phyloP scores from a whole-genome alignment of 2,888 invertebrate species.

The Tetrapedia diversipes region DNA sequence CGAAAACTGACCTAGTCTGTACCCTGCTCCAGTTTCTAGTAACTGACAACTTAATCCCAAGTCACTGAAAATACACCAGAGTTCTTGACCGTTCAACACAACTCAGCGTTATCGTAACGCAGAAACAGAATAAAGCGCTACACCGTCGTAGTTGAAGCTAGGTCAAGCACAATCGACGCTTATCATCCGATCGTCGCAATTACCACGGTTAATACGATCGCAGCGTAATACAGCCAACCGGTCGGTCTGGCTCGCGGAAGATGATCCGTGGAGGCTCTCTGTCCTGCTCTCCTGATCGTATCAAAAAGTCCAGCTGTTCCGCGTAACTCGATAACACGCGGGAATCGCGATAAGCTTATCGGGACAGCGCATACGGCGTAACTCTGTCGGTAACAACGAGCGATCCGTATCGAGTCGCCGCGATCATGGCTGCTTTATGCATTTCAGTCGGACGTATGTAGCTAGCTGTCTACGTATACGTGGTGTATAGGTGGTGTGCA shows the following conservation, averaged over 20 bases:
- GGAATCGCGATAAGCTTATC: conserved; percentile 33
- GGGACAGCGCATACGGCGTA: not conserved
- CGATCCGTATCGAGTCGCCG: conserved; percentile 36
- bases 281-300: not conserved
- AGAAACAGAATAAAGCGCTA: not conserved
- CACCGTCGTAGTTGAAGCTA: not conserved
- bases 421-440: conserved; percentile 13
- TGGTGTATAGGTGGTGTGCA: no score
- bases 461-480: no score
- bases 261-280: not conserved
- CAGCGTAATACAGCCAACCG: no score
- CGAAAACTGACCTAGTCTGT: no score
- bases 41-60: not conserved
- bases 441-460: not conserved
- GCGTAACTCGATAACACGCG: conserved; percentile 19
- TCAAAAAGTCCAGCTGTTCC: conserved; percentile 5
- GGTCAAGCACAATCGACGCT: not conserved
- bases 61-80: not conserved
- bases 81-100: no score
- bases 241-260: no score
- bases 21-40: no score
- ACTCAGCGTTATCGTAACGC: not conserved
- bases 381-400: conserved; percentile 22
- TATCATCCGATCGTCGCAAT: not conserved
- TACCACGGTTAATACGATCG: not conserved